Evolutionary conservation across 2,113 vertebrate species (phyloP).

Genomic region (Microtus montanus): DNA sequence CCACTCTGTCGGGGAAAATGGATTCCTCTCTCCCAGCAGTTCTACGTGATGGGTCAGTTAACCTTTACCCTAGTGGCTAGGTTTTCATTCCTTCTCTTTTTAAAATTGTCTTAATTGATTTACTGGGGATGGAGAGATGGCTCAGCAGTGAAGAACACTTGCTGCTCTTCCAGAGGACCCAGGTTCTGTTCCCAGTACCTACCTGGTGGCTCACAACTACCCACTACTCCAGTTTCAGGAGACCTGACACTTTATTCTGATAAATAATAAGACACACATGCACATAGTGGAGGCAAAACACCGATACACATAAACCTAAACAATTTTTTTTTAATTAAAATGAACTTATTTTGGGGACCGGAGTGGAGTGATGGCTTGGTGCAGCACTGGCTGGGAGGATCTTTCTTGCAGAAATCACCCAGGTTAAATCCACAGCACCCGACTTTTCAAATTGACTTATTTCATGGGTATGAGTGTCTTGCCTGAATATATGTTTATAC

Average conservation of each 20-base stretch:
- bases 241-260: background rate
- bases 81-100: background rate
- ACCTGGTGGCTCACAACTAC: background rate
- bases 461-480: background rate
- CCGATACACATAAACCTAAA: background rate
- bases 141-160: background rate
- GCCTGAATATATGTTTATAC: background rate
- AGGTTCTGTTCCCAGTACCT: background rate
- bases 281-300: background rate
- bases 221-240: background rate
- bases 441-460: background rate
- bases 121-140: background rate
- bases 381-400: background rate
- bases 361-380: background rate
- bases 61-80: background rate
- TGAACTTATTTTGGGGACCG: background rate
- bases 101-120: background rate
- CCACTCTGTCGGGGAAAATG: background rate
- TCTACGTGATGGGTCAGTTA: background rate
- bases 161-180: background rate
- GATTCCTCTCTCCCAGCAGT: background rate
- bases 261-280: background rate
- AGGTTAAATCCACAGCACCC: background rate
- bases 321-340: background rate
- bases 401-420: background rate